Evolutionary conservation across 2,797 vertebrate species (phyloP).

Genomic region (Danio jaintianensis): DNA sequence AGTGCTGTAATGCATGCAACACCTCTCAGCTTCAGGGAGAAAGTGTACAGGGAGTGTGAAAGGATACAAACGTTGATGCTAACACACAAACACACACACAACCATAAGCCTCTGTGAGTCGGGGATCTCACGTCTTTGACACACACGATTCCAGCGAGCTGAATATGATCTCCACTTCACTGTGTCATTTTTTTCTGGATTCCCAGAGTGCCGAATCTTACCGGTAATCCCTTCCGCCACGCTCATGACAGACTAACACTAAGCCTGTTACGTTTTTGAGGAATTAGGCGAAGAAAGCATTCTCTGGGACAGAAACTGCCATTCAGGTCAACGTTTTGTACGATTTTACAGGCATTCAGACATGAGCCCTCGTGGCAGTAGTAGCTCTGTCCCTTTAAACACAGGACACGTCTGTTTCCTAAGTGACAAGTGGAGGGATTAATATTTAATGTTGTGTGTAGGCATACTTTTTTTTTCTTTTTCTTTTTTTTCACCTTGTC

Average conservation of each 20-base stretch:
- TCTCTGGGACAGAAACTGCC: slow-evolving; percentile 58
- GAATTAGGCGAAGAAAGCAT: slow-evolving; percentile 57
- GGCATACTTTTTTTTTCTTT: slow-evolving; percentile 14
- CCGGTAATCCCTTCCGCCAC: slow-evolving; percentile 71
- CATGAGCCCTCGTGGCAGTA: slow-evolving; percentile 15
- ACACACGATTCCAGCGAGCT: slow-evolving; percentile 67
- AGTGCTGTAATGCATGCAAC: slow-evolving; percentile 58
- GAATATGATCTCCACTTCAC: slow-evolving; percentile 71
- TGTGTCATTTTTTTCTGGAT: slow-evolving; percentile 65
- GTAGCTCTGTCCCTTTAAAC: slow-evolving; percentile 21
- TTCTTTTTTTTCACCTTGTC: slow-evolving; percentile 50
- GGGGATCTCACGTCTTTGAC: slow-evolving; percentile 41
- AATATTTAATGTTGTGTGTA: slow-evolving; percentile 41
- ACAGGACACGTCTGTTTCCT: not conserved
- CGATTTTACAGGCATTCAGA: not conserved
- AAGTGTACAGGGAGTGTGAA: slow-evolving; percentile 31
- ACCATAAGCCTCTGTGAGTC: slow-evolving; percentile 32
- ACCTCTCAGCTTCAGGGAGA: slow-evolving; percentile 68
- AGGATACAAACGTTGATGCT: slow-evolving; percentile 57
- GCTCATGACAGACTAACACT: slow-evolving; percentile 70
- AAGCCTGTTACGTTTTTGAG: slow-evolving; percentile 75
- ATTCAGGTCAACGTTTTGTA: slow-evolving; percentile 67
- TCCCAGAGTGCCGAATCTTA: slow-evolving; percentile 65
- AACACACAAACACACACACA: slow-evolving; percentile 30
- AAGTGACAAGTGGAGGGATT: slow-evolving; percentile 1